A percentile compares a stretch with the other conserved stretches of the same genome.
Evolutionary conservation across 2,113 vertebrate species (phyloP).

Genomic region (Onychostruthus taczanowskii): DNA sequence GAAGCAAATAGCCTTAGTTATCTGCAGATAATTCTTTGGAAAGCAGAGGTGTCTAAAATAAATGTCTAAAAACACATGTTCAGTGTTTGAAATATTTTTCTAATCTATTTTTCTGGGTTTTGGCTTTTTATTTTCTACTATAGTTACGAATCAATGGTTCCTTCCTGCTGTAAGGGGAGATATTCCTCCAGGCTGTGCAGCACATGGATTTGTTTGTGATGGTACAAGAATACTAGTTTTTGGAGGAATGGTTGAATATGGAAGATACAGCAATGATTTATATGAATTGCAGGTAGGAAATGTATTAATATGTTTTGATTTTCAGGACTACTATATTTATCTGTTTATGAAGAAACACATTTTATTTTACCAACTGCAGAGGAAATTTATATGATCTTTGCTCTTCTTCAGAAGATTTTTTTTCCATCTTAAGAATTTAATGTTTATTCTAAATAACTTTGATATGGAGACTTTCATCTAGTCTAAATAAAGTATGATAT

Average conservation of each 20-base stretch:
- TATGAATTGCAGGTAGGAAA: conserved; percentile 93
- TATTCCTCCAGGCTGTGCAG: conserved; percentile 95
- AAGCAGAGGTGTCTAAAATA: not conserved
- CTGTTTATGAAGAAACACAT: not conserved
- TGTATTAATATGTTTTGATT: not conserved
- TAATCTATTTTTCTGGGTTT: not conserved
- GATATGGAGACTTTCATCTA: not conserved
- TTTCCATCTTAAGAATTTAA: not conserved
- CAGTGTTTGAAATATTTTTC: not conserved
- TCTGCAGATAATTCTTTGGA: not conserved
- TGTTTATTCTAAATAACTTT: not conserved
- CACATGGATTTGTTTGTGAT: conserved; percentile 95
- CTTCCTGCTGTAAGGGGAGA: conserved; percentile 96
- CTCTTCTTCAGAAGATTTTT: not conserved
- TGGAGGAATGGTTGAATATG: conserved; percentile 98
- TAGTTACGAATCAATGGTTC: conserved; percentile 97
- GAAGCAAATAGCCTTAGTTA: not conserved
- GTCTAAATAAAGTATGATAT: not conserved
- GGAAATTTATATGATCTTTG: not conserved
- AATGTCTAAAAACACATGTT: not conserved
- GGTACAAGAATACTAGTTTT: conserved; percentile 93
- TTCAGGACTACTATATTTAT: not conserved
- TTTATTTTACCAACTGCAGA: not conserved
- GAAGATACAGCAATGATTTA: conserved; percentile 92
- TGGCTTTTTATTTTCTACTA: not conserved